phyloP scores from a whole-genome alignment of 2,797 vertebrate species.

The Saguinus oedipus region DNA sequence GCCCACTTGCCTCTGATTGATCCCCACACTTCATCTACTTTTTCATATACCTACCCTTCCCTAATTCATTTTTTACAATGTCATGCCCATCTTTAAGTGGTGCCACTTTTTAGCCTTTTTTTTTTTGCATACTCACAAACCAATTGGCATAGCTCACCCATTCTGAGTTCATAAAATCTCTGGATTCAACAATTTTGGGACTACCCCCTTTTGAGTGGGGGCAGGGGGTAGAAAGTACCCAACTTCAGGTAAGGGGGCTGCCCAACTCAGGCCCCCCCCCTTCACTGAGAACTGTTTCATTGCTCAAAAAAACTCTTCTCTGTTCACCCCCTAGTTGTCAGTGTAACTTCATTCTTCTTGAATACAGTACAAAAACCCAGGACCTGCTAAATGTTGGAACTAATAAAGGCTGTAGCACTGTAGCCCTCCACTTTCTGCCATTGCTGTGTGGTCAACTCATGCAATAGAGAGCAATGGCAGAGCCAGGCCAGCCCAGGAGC shows the following conservation, averaged over 20 bases:
- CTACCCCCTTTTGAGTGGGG: neutral
- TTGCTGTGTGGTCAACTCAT: neutral
- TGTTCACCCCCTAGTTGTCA: neutral
- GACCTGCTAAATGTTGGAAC: neutral
- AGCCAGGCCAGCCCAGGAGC: too few relatives aligned
- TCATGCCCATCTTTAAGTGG: neutral
- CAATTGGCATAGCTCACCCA: neutral
- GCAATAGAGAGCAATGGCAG: neutral
- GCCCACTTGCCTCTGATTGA: neutral
- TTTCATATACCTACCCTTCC: neutral
- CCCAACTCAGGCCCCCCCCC: neutral
- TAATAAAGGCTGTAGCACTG: neutral
- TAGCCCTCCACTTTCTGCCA: neutral
- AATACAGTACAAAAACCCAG: neutral
- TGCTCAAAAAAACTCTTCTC: neutral
- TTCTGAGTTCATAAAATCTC: neutral
- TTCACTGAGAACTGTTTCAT: neutral
- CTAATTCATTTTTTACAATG: neutral
- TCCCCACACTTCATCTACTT: neutral
- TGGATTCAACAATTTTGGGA: neutral
- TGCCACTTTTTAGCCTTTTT: neutral
- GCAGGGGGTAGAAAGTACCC: neutral
- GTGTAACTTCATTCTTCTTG: neutral
- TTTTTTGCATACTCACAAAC: neutral
- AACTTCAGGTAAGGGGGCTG: neutral